phyloP scores from a whole-genome alignment of 2,888 invertebrate genomes.

The Allacma fusca region DNA sequence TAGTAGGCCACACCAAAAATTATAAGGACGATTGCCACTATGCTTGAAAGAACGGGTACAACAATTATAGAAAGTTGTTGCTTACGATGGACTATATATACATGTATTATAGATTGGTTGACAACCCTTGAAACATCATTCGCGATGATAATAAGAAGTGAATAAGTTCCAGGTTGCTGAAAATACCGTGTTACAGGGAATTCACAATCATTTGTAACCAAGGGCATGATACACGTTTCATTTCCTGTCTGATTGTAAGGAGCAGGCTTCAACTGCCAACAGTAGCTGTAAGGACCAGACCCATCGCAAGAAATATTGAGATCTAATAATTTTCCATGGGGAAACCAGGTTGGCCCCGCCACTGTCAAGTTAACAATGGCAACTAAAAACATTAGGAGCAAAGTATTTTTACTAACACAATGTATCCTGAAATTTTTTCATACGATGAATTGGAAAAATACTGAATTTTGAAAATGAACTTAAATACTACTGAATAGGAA shows the following conservation, averaged over 20 bases:
- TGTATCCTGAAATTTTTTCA: too few relatives aligned
- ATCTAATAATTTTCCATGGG: slow-evolving; percentile 79
- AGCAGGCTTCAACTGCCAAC: slow-evolving; percentile 73
- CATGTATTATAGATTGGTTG: slow-evolving; percentile 77
- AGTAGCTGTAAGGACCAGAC: slow-evolving; percentile 77
- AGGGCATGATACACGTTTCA: slow-evolving; percentile 51
- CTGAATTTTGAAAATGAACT: too few relatives aligned
- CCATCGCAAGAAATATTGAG: slow-evolving; percentile 76
- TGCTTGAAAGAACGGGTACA: slow-evolving; percentile 82
- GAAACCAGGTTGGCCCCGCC: slow-evolving; percentile 81
- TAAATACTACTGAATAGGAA: too few relatives aligned
- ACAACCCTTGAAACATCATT: slow-evolving; percentile 78
- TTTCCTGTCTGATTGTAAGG: slow-evolving; percentile 64
- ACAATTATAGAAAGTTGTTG: slow-evolving; percentile 87
- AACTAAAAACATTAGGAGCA: too few relatives aligned
- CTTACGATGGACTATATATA: slow-evolving; percentile 82
- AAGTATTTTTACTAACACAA: too few relatives aligned
- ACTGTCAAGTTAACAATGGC: slow-evolving; percentile 76
- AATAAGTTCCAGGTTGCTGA: slow-evolving; percentile 72
- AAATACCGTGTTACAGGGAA: slow-evolving; percentile 77
- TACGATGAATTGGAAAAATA: too few relatives aligned
- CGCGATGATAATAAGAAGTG: slow-evolving; percentile 78
- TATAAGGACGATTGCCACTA: slow-evolving; percentile 81
- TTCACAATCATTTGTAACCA: slow-evolving; percentile 66
- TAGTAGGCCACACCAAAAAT: slow-evolving; percentile 89